phyloP scores from a whole-genome alignment of 2,113 vertebrate species.

The Cinclus mexicanus region DNA sequence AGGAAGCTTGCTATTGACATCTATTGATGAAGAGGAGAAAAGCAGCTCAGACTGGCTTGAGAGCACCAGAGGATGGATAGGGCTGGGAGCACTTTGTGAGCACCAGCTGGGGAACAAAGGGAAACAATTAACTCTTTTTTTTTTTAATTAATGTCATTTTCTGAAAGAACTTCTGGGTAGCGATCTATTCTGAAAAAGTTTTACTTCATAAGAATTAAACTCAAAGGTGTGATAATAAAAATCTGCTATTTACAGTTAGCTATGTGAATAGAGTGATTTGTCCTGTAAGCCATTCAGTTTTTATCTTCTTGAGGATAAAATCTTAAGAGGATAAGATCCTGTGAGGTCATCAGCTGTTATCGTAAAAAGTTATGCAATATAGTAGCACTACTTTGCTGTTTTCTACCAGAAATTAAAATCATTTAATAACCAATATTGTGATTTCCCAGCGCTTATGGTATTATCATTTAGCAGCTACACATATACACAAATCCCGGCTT shows the following conservation, averaged over 20 bases:
- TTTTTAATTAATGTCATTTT: neutral
- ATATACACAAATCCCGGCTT: neutral
- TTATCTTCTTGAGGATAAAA: neutral
- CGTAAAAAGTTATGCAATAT: neutral
- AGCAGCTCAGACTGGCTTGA: constrained; percentile 24
- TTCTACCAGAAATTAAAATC: neutral
- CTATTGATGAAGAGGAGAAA: constrained; percentile 66
- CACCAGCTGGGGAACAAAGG: neutral
- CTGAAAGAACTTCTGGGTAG: neutral
- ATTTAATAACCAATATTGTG: neutral
- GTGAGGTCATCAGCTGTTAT: neutral
- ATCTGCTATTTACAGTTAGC: neutral
- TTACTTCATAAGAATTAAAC: neutral
- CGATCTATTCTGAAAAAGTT: neutral
- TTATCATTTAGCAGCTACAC: neutral
- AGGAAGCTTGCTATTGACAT: constrained; percentile 65
- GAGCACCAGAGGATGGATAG: neutral
- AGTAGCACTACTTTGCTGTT: neutral
- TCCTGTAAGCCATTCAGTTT: neutral
- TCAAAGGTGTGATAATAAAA: neutral
- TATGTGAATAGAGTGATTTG: neutral
- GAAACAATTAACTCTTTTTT: neutral
- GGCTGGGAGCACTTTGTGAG: neutral
- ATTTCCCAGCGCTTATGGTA: neutral
- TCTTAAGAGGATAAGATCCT: no score